A percentile compares a stretch with the other conserved stretches of the same genome.
phyloP scores from a whole-genome alignment of 2,888 invertebrate genomes.

The Holacanthella duospinosa region DNA sequence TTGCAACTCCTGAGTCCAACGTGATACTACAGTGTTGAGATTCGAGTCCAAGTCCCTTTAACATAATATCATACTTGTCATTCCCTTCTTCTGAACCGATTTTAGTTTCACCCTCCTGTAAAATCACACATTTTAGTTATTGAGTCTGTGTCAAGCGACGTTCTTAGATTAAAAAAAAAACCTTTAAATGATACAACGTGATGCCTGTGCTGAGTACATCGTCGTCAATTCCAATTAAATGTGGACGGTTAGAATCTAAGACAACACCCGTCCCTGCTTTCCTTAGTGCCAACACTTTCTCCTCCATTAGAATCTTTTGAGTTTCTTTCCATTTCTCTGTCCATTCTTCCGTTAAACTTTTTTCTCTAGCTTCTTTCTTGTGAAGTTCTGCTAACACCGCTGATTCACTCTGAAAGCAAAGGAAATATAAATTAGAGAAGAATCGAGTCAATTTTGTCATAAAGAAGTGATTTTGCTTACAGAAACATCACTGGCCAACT shows the following conservation, averaged over 20 bases:
- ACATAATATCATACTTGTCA: slow-evolving; percentile 61
- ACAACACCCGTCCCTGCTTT: slow-evolving; percentile 83
- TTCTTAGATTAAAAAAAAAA: slow-evolving; percentile 38
- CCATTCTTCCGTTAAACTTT: slow-evolving; percentile 78
- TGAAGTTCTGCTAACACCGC: slow-evolving; percentile 68
- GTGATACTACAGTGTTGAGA: slow-evolving; percentile 66
- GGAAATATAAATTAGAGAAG: not conserved
- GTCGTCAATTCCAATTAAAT: slow-evolving; percentile 83
- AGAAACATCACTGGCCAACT: slow-evolving; percentile 54
- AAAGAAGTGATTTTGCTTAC: slow-evolving; percentile 17
- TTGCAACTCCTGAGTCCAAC: slow-evolving; percentile 60
- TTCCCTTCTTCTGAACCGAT: slow-evolving; percentile 66
- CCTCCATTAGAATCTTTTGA: slow-evolving; percentile 76
- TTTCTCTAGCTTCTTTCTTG: slow-evolving; percentile 77
- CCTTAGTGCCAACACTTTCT: slow-evolving; percentile 70
- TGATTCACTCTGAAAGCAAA: slow-evolving; percentile 40
- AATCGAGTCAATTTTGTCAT: not conserved
- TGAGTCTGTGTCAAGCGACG: no score
- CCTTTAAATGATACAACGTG: slow-evolving; percentile 78
- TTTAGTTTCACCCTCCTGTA: slow-evolving; percentile 68
- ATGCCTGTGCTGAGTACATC: slow-evolving; percentile 82
- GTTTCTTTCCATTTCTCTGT: slow-evolving; percentile 87
- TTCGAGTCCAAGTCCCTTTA: slow-evolving; percentile 64
- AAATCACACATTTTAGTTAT: not conserved
- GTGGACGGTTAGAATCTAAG: slow-evolving; percentile 80